A percentile compares a stretch with the other conserved stretches of the same genome.
These are phyloP conservation scores for Nemapogon koenigi DNA, from an alignment of 2,888 invertebrate genomes.

Conservation along the genomic window DNA sequence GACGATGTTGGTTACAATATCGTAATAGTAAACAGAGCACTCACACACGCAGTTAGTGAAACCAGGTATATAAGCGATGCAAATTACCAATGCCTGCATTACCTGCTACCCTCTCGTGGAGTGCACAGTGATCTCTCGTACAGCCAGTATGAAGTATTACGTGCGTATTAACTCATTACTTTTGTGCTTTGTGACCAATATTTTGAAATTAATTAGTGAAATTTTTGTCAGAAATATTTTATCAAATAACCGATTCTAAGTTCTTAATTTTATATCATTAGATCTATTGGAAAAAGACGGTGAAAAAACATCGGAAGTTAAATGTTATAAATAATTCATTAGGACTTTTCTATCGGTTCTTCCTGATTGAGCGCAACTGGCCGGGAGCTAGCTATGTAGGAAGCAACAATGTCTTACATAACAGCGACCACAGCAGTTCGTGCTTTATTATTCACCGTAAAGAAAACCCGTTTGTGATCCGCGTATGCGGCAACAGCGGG, in stretches of 20 bases:
- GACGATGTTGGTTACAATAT: constrained; percentile 29
- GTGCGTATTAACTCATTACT: constrained; percentile 34
- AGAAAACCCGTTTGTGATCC: constrained; percentile 10
- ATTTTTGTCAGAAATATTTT: too few relatives aligned
- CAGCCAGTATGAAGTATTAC: constrained; percentile 47
- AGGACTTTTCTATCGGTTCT: background rate
- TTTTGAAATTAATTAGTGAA: too few relatives aligned
- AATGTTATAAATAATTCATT: background rate
- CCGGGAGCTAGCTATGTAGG: constrained; percentile 7
- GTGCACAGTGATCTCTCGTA: constrained; percentile 21
- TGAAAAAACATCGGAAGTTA: too few relatives aligned
- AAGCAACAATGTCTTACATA: constrained; percentile 9
- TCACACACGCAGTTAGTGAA: constrained; percentile 46
- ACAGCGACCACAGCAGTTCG: constrained; percentile 6
- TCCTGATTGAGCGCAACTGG: constrained; percentile 1
- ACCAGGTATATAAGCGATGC: constrained; percentile 61
- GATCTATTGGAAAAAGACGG: too few relatives aligned
- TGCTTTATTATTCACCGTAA: constrained; percentile 9
- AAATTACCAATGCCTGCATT: constrained; percentile 54
- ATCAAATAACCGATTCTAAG: too few relatives aligned
- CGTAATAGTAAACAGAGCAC: constrained; percentile 47
- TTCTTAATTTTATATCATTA: too few relatives aligned
- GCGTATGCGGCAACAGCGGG: background rate
- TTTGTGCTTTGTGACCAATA: constrained; percentile 2
- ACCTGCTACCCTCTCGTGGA: constrained; percentile 49